A percentile compares a stretch with the other conserved stretches of the same genome.
Conservation (phyloP, 2,888 invertebrate genomes). For the Nemotelus nigrinus region DNA sequence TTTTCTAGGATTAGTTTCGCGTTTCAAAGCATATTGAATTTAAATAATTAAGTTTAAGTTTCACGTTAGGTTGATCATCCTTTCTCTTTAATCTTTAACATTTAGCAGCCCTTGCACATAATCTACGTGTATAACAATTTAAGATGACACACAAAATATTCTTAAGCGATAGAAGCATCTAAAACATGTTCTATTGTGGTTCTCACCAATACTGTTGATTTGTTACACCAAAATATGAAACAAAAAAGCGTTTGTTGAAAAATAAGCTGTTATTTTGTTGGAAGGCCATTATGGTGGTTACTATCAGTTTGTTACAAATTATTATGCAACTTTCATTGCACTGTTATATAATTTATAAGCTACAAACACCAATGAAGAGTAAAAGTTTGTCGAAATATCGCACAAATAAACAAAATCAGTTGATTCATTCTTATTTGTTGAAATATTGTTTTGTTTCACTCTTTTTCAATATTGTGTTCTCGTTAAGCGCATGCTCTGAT, state of each 20-base stretch:
- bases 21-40: no score
- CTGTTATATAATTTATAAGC: conserved; percentile 34
- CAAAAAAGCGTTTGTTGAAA: background rate
- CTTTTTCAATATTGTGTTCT: conserved; percentile 25
- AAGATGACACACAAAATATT: conserved; percentile 20
- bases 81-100: no score
- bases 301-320: conserved; percentile 20
- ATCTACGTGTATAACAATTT: no score
- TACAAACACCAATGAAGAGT: background rate
- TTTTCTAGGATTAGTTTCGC: no score
- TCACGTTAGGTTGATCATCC: no score
- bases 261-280: conserved; percentile 12
- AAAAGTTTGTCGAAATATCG: background rate
- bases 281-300: background rate
- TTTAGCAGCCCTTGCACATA: no score
- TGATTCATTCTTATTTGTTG: conserved; percentile 22
- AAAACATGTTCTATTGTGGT: background rate
- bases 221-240: background rate
- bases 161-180: background rate
- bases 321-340: background rate
- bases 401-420: background rate
- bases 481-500: conserved; percentile 18
- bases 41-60: no score
- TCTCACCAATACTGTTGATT: background rate
- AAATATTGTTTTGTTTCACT: conserved; percentile 42